Conservation (phyloP, 2,797 vertebrate genomes). For the Parauchenoglanis ngamensis region DNA sequence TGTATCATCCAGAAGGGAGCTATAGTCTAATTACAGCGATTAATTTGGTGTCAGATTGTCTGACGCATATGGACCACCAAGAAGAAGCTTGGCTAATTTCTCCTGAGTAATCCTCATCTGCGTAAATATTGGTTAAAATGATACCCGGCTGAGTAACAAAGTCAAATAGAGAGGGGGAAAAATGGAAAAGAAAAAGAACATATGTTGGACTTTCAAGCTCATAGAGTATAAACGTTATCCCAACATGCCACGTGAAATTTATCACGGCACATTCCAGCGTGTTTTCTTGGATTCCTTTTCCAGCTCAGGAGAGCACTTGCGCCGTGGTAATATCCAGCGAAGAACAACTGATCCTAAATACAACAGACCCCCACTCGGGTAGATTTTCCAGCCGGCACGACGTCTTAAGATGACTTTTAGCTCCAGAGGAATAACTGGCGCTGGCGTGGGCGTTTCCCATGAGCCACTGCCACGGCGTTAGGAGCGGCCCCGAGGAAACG, state of each 20-base stretch:
- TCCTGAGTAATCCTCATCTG: slow-evolving; percentile 47
- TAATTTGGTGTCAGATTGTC: slow-evolving; percentile 54
- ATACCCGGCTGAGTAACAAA: slow-evolving; percentile 49
- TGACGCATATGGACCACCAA: slow-evolving; percentile 55
- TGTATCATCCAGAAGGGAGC: slow-evolving; percentile 41
- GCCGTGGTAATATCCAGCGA: slow-evolving; percentile 72
- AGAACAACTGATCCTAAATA: slow-evolving; percentile 66
- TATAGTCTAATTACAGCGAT: slow-evolving; percentile 40
- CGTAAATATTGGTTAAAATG: slow-evolving; percentile 54
- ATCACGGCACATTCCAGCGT: slow-evolving; percentile 58
- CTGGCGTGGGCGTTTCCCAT: slow-evolving; percentile 42
- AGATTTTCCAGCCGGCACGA: slow-evolving; percentile 48
- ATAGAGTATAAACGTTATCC: slow-evolving; percentile 33
- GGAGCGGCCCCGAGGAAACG: slow-evolving; percentile 42
- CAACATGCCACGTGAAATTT: slow-evolving; percentile 46
- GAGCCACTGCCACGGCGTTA: slow-evolving; percentile 37
- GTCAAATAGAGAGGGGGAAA: slow-evolving; percentile 20
- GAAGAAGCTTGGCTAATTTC: slow-evolving; percentile 44
- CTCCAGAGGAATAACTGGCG: slow-evolving; percentile 47
- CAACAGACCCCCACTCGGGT: slow-evolving; percentile 58
- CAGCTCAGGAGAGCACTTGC: slow-evolving; percentile 65
- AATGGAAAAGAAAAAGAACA: slow-evolving; percentile 3
- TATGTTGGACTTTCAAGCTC: slow-evolving; percentile 37
- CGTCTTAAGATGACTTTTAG: slow-evolving; percentile 46
- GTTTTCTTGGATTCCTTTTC: slow-evolving; percentile 73